These are phyloP conservation scores for Enteromius afrohamiltoni DNA, from an alignment of 2,797 vertebrate species.

Conservation along the genomic window DNA sequence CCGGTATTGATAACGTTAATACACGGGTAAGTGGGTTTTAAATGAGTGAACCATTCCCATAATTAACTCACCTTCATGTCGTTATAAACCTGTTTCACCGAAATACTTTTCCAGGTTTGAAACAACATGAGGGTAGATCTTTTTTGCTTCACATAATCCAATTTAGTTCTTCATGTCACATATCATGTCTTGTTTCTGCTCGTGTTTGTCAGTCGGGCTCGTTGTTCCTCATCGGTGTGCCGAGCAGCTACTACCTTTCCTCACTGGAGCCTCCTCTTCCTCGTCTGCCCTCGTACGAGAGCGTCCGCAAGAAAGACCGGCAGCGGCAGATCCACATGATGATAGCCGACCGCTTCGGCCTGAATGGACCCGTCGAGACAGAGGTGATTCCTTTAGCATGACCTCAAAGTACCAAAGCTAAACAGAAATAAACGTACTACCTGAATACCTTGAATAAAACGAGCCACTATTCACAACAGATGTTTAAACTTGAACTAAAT, in stretches of 20 bases:
- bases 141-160: background rate
- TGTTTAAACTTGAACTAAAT: too few species aligned
- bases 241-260: slow-evolving; percentile 79
- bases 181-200: background rate
- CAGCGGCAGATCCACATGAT: slow-evolving; percentile 86
- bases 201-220: slow-evolving; percentile 69
- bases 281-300: slow-evolving; percentile 82
- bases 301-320: slow-evolving; percentile 82
- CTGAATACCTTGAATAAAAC: too few species aligned
- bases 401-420: too few species aligned
- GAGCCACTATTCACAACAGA: too few species aligned
- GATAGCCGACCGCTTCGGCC: slow-evolving; percentile 82
- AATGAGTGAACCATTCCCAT: background rate
- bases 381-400: slow-evolving; percentile 69
- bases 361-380: slow-evolving; percentile 72
- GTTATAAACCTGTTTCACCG: background rate
- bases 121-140: background rate
- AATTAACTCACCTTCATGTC: background rate
- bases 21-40: slow-evolving; percentile 64
- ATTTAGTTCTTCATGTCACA: background rate
- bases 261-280: slow-evolving; percentile 75
- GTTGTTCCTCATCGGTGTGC: slow-evolving; percentile 80
- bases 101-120: slow-evolving; percentile 2
- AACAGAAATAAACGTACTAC: too few species aligned
- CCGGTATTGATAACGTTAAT: slow-evolving; percentile 58